Conservation (phyloP, 2,888 invertebrate species). For the Pachymerium ferrugineum region DNA sequence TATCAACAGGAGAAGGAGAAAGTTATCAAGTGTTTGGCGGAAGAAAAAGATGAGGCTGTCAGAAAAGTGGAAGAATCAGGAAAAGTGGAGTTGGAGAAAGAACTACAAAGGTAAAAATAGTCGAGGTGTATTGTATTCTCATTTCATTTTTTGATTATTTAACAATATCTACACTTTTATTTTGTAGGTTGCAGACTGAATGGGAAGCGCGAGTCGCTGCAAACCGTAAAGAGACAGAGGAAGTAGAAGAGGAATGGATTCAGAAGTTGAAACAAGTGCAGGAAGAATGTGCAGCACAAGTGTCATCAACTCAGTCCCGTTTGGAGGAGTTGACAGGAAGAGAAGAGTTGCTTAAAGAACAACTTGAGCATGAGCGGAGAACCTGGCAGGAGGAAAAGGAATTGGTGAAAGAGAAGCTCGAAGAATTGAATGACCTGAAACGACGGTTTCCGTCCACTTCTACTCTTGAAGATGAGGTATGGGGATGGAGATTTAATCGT, state of each 20-base stretch:
- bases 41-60: slow-evolving; percentile 46
- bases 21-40: slow-evolving; percentile 38
- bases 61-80: neutral
- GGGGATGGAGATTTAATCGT: neutral
- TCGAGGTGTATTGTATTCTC: no score
- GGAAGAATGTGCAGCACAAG: neutral
- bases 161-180: neutral
- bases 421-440: neutral
- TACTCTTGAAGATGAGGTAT: slow-evolving; percentile 9
- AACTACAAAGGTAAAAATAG: slow-evolving; percentile 33
- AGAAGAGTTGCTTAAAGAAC: neutral
- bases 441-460: neutral
- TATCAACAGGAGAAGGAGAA: slow-evolving; percentile 46
- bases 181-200: neutral
- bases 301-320: neutral
- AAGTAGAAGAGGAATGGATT: neutral
- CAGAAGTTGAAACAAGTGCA: neutral
- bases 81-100: neutral
- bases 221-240: neutral
- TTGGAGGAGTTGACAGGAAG: neutral
- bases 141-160: neutral
- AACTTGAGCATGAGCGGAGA: neutral
- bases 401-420: neutral
- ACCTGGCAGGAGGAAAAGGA: neutral
- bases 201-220: neutral